These are phyloP conservation scores for Urocolius indicus DNA, from an alignment of 2,113 vertebrate genomes.

Conservation along the genomic window DNA sequence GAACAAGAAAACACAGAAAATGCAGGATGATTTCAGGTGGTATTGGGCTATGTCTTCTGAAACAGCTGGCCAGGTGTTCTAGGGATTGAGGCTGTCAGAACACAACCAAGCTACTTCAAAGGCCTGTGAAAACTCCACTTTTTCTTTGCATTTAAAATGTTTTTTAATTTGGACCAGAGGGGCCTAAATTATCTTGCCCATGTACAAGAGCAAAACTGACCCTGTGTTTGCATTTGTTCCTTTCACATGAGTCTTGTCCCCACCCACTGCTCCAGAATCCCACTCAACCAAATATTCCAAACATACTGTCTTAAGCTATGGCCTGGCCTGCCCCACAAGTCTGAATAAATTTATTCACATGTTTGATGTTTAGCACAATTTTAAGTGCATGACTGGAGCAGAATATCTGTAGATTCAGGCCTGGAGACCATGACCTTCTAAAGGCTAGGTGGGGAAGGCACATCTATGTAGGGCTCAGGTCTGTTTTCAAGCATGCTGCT, in stretches of 20 bases:
- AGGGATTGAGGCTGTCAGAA: background rate
- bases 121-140: background rate
- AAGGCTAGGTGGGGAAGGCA: background rate
- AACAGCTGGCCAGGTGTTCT: background rate
- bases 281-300: background rate
- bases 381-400: background rate
- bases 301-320: background rate
- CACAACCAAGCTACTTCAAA: background rate
- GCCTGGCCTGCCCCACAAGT: background rate
- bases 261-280: background rate
- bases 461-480: background rate
- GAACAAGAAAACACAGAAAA: background rate
- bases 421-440: background rate
- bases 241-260: background rate
- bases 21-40: background rate
- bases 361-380: background rate
- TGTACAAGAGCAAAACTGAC: background rate
- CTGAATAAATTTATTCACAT: background rate
- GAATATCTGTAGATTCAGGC: background rate
- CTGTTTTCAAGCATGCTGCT: background rate
- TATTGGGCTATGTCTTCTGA: background rate
- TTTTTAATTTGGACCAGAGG: background rate
- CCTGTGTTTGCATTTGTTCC: background rate
- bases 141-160: background rate
- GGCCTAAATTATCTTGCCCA: background rate